These are phyloP conservation scores for Percina caprodes DNA, from an alignment of 2,113 vertebrate species.

Conservation along the genomic window DNA sequence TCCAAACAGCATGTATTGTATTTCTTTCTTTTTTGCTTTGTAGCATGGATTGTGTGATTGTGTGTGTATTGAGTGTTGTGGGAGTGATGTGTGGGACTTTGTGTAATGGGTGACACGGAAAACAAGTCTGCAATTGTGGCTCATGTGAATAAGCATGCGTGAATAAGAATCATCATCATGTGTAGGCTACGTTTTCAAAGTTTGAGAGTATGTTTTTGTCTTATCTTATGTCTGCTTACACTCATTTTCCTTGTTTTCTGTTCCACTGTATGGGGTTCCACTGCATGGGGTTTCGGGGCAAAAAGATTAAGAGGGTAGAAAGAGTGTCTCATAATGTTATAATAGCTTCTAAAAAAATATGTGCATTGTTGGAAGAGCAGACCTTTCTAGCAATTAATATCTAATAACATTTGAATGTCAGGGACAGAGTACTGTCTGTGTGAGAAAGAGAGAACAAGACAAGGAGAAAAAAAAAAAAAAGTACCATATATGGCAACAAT, in stretches of 20 bases:
- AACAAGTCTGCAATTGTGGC: constrained; percentile 59
- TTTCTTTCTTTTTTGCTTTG: constrained; percentile 3
- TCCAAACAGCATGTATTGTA: neutral
- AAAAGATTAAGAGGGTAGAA: constrained; percentile 12
- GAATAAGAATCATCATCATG: constrained; percentile 39
- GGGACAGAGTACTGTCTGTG: constrained; percentile 50
- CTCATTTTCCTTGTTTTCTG: constrained; percentile 59
- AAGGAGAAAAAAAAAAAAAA: constrained; percentile 51
- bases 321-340: constrained; percentile 1
- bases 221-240: constrained; percentile 28
- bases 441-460: constrained; percentile 37
- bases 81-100: constrained; percentile 55
- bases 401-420: constrained; percentile 49
- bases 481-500: constrained; percentile 81
- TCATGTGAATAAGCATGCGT: constrained; percentile 40
- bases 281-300: constrained; percentile 33
- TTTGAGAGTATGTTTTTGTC: constrained; percentile 28
- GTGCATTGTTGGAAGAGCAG: constrained; percentile 3
- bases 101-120: constrained; percentile 26
- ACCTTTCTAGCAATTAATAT: constrained; percentile 34
- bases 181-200: constrained; percentile 43
- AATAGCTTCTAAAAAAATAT: constrained; percentile 1
- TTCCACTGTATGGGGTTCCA: constrained; percentile 40
- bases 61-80: too few relatives aligned
- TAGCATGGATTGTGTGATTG: constrained; percentile 37